Conservation (phyloP, 2,113 vertebrate species). For the Mugil cephalus region DNA sequence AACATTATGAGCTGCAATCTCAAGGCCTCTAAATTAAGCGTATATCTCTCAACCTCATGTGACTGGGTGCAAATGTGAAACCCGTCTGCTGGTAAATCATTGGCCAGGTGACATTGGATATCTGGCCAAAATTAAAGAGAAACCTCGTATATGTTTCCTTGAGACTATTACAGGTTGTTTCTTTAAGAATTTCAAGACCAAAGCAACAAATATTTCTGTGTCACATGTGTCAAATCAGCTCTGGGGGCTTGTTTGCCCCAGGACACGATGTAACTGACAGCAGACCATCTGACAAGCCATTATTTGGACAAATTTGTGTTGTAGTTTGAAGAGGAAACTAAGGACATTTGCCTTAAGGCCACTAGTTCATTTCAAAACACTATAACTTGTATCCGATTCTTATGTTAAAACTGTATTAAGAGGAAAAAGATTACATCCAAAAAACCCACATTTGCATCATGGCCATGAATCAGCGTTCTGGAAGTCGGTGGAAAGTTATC, state of each 20-base stretch:
- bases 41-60: constrained; percentile 13
- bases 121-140: background rate
- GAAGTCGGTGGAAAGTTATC: background rate
- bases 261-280: constrained; percentile 16
- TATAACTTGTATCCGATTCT: background rate
- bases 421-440: background rate
- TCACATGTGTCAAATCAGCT: constrained; percentile 15
- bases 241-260: constrained; percentile 6
- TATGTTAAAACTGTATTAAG: background rate
- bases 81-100: constrained; percentile 17
- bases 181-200: constrained; percentile 37
- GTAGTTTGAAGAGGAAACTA: background rate
- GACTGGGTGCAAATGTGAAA: constrained; percentile 31
- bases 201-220: constrained; percentile 33
- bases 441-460: background rate
- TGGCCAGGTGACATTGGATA: constrained; percentile 9
- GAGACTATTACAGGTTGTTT: background rate
- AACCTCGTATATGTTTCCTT: no score
- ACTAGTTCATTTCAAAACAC: background rate
- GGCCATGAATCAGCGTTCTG: background rate
- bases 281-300: background rate
- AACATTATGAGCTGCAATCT: constrained; percentile 11
- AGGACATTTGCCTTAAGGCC: background rate
- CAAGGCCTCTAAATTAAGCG: constrained; percentile 47
- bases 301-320: background rate